Base-by-base conservation (phyloP, 2,113 vertebrate genomes). In the Myotis yumanensis region DNA sequence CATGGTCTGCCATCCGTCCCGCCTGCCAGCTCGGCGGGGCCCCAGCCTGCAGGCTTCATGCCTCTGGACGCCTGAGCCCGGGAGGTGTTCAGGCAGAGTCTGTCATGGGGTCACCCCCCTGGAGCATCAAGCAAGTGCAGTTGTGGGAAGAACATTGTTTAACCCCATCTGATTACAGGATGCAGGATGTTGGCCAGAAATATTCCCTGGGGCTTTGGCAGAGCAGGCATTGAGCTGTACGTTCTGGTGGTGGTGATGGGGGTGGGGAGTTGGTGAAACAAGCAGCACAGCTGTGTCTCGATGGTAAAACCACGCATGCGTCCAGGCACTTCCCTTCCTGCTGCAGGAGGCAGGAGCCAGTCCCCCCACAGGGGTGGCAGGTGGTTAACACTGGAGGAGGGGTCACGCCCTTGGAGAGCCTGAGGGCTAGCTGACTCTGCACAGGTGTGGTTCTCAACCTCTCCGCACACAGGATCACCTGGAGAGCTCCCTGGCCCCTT, bases 1-100 rank as follows among this genome's bases (percentile, higher is more conserved):
- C 4, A 5, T 0, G 9, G 28, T 30, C 83, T 23, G 10, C 46
- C 8, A 11, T 17, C 3, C 43, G 5, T 0, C 5, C 5, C 0
- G 0, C 17, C 28, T 69, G 14, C 62, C 46, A 0, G 32, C 30
- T 30, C 28, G 0, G 5, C 40, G 4, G 16, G 46, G 30, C 23
- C 30, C 54, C 51, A 28, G 64, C 32, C 23, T 17, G 62, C 3
- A 25, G 32, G 81, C 6, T 23, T n/a, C 52, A 35, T 3, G 12
- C 37, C 71, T 22, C 71, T 10, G 52, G 22, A 72, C 12, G 12
- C 11, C 4, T 12, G 37, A 75, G 9, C 6, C 32, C 46, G 32
- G 16, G 57, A 20, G 35, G 10, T 35, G 62, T 54, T 11, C 17
- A 85, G 48, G 25, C 43, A 54, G 6, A 16, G 66, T 76, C 23